A percentile compares a stretch with the other conserved stretches of the same genome.
These are phyloP conservation scores for Artibeus jamaicensis DNA, from an alignment of 2,797 vertebrate genomes.

Conservation along the genomic window DNA sequence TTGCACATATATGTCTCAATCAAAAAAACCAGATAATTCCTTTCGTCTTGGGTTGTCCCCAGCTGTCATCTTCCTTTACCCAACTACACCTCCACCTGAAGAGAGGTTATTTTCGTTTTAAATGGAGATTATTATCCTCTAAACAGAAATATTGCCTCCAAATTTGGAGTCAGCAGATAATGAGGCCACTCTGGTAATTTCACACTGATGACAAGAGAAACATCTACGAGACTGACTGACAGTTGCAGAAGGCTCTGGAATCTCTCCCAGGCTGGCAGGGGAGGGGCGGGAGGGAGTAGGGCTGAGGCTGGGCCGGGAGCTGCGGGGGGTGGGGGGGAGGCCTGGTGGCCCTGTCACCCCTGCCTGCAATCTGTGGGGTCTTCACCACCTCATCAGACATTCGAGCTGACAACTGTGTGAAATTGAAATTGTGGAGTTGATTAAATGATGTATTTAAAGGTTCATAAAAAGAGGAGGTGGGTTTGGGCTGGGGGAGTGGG, in stretches of 20 bases:
- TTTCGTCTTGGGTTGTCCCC: not conserved
- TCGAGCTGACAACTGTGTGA: constrained; percentile 79
- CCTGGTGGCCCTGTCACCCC: constrained; percentile 53
- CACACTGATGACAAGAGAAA: constrained; percentile 29
- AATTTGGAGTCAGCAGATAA: constrained; percentile 32
- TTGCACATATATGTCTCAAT: not conserved
- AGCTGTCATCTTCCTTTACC: not conserved
- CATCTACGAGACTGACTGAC: constrained; percentile 55
- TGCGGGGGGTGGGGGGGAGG: constrained; percentile 26
- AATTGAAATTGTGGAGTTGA: constrained; percentile 82
- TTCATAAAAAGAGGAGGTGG: constrained; percentile 74
- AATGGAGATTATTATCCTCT: not conserved
- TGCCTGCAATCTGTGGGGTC: constrained; percentile 74
- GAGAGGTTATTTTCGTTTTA: constrained; percentile 1
- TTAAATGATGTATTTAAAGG: constrained; percentile 82
- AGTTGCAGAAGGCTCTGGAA: constrained; percentile 48
- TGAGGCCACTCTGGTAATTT: constrained; percentile 31
- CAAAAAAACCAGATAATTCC: not conserved
- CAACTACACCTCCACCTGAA: not conserved
- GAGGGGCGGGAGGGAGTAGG: not conserved
- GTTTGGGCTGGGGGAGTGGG: not conserved
- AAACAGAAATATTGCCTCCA: constrained; percentile 48
- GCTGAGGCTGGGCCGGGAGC: not conserved
- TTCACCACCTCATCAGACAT: constrained; percentile 76
- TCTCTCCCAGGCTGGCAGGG: not conserved